Conservation (phyloP, 2,797 vertebrate species). For the Silurus aristotelis region DNA sequence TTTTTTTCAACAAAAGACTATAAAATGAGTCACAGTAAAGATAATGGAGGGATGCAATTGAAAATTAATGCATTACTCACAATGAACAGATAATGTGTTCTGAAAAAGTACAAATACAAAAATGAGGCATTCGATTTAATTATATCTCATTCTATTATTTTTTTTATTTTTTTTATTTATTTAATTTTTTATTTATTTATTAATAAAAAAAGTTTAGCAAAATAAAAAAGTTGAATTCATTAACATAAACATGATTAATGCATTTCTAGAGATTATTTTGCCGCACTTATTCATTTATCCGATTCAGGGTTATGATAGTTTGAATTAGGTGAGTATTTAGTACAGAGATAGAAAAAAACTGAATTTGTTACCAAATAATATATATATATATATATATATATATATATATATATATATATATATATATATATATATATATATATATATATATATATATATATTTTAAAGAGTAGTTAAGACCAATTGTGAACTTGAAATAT, state of each 20-base stretch:
- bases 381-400: neutral
- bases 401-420: neutral
- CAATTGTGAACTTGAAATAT: neutral
- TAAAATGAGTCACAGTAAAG: neutral
- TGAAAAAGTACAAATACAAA: neutral
- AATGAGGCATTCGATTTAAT: neutral
- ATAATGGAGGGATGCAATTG: neutral
- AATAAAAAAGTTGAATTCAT: neutral
- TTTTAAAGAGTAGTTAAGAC: neutral
- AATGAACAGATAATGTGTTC: neutral
- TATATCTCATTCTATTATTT: neutral
- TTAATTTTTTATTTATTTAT: neutral
- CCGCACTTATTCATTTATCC: neutral
- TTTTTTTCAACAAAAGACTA: neutral
- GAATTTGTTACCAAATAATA: neutral
- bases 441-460: neutral
- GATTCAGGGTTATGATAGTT: neutral
- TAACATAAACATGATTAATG: neutral
- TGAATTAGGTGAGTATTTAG: neutral
- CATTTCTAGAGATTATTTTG: neutral
- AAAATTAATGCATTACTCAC: neutral
- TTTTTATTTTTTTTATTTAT: neutral
- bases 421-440: neutral
- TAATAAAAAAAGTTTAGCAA: neutral
- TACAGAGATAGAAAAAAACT: neutral